Conservation (phyloP, 2,113 vertebrate species). For the Mustela nigripes region DNA sequence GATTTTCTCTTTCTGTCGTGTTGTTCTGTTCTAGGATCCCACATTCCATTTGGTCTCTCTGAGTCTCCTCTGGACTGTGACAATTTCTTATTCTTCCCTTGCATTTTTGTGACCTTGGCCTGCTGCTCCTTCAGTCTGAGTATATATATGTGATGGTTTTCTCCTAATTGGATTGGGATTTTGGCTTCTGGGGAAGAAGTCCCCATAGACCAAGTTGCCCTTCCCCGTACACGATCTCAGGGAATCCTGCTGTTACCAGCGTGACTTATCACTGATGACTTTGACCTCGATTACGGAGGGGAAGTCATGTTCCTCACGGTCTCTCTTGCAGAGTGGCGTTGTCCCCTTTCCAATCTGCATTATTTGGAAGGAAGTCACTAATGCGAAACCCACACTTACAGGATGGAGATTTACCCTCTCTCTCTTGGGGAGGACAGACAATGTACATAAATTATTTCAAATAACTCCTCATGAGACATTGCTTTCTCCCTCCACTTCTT, state of each 20-base stretch:
- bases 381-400: neutral
- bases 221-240: fast-evolving
- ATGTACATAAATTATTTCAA: neutral
- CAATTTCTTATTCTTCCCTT: fast-evolving
- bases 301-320: fast-evolving
- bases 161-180: neutral
- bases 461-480: fast-evolving
- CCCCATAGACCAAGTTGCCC: no score
- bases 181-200: fast-evolving
- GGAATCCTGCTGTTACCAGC: fast-evolving
- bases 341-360: fast-evolving
- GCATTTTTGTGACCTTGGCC: neutral
- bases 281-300: no score
- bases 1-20: neutral
- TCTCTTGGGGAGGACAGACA: fast-evolving
- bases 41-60: fast-evolving
- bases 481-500: fast-evolving
- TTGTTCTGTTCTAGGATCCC: no score
- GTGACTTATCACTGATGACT: fast-evolving
- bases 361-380: no score
- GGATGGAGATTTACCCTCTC: neutral
- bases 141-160: neutral
- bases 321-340: fast-evolving
- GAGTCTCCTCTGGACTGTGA: neutral
- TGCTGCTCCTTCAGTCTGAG: neutral